phyloP scores from a whole-genome alignment of 1,140 invertebrate genomes.

The Dreissena polymorpha region DNA sequence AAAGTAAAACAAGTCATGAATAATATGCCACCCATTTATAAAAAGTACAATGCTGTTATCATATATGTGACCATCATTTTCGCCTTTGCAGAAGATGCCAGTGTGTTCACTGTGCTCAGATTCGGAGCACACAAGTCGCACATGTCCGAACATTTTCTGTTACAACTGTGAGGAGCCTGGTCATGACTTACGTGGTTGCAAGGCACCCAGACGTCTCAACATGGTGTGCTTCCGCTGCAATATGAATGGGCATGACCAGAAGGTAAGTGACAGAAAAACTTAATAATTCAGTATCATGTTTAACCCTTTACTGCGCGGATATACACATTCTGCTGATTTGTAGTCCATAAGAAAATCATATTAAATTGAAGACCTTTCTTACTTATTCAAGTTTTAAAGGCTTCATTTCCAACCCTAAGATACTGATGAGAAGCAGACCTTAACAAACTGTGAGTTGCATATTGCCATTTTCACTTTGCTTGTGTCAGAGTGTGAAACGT shows the following conservation, averaged over 20 bases:
- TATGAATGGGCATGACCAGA: conserved; percentile 22
- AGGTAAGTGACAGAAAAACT: neutral
- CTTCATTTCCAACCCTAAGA: no score
- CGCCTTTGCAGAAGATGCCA: conserved; percentile 11
- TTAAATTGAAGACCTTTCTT: no score
- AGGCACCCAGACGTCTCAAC: neutral
- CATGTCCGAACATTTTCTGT: conserved; percentile 18
- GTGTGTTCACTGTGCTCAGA: conserved; percentile 30
- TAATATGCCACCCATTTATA: neutral
- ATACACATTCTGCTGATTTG: no score
- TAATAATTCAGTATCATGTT: neutral
- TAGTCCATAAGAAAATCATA: no score
- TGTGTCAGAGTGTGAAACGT: no score
- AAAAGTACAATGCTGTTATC: neutral
- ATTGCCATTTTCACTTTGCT: no score
- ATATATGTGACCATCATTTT: neutral
- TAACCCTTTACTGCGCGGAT: no score
- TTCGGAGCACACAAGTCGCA: conserved; percentile 26
- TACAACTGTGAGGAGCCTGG: conserved; percentile 36
- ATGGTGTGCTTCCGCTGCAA: conserved; percentile 20
- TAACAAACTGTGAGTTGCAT: no score
- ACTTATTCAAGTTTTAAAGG: no score
- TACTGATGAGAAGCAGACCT: no score
- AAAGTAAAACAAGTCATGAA: neutral
- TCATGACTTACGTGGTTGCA: conserved; percentile 5